These are phyloP conservation scores for Mongoloraphidia duomilia DNA, from an alignment of 2,888 invertebrate genomes.

Conservation along the genomic window DNA sequence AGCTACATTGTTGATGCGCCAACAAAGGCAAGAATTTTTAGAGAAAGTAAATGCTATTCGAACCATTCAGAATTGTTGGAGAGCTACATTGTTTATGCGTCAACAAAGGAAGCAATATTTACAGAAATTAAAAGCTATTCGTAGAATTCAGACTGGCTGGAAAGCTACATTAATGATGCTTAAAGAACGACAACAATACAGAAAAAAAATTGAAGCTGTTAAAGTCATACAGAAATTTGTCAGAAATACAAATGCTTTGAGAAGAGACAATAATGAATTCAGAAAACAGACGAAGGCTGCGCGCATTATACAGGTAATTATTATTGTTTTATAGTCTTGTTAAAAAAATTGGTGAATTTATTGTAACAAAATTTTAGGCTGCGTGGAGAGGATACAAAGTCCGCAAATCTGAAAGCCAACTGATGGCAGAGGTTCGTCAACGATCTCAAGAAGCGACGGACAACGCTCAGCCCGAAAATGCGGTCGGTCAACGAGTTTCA, in stretches of 20 bases:
- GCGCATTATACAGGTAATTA: constrained; percentile 43
- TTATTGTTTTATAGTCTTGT: constrained; percentile 2
- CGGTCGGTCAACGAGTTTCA: neutral
- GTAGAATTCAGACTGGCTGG: constrained; percentile 8
- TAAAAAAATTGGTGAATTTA: neutral
- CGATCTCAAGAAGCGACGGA: constrained; percentile 20
- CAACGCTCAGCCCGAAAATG: neutral
- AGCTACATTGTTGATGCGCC: constrained; percentile 15
- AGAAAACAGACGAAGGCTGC: constrained; percentile 35
- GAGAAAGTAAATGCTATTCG: too few species aligned
- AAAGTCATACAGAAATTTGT: constrained; percentile 10
- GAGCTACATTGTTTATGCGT: too few species aligned
- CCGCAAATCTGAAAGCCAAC: constrained; percentile 19
- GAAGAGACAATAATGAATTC: constrained; percentile 28
- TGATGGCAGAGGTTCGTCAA: constrained; percentile 21
- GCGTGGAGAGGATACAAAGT: constrained; percentile 30
- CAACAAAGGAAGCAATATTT: too few species aligned
- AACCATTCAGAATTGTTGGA: too few species aligned
- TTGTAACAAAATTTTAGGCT: constrained; percentile 15
- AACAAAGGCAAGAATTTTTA: constrained; percentile 4
- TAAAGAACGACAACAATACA: constrained; percentile 15
- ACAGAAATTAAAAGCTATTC: neutral
- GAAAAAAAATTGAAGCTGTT: neutral
- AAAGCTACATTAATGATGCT: too few species aligned
- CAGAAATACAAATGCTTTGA: constrained; percentile 13